Conservation (phyloP, 2,888 invertebrate genomes). For the Hydrotaea cyrtoneurina region DNA sequence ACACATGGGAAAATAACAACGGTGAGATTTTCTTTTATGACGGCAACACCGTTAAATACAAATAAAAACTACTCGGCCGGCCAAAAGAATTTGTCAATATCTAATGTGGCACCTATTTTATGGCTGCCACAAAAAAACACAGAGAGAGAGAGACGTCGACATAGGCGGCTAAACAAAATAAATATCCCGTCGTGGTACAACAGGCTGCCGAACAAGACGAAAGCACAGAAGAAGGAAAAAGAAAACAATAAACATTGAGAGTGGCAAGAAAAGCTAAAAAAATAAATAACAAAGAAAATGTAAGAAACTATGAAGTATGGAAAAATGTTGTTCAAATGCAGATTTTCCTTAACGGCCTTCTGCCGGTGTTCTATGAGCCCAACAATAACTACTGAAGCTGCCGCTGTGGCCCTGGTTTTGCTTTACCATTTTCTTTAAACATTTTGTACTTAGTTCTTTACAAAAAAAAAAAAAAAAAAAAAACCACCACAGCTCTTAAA, state of each 20-base stretch:
- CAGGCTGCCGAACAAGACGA: background rate
- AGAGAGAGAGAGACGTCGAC: background rate
- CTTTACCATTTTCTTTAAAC: background rate
- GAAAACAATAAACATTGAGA: conserved; percentile 23
- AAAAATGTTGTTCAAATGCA: conserved; percentile 5
- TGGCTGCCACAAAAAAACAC: conserved; percentile 35
- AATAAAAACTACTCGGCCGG: conserved; percentile 58
- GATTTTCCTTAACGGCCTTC: background rate
- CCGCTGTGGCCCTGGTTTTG: background rate
- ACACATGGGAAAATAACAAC: conserved; percentile 1
- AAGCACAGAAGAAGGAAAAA: background rate
- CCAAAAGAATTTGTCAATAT: conserved; percentile 66
- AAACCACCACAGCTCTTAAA: background rate
- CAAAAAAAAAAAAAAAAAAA: no score
- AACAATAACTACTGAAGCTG: background rate
- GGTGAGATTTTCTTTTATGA: conserved; percentile 14
- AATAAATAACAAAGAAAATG: background rate
- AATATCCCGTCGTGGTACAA: background rate
- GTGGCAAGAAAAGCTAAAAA: background rate
- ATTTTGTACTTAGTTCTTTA: background rate
- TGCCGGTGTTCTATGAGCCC: background rate
- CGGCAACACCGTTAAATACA: conserved; percentile 60
- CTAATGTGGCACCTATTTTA: conserved; percentile 50
- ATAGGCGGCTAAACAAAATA: background rate
- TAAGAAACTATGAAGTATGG: background rate